Conservation (phyloP, 2,113 vertebrate genomes). For the Geococcyx californianus region DNA sequence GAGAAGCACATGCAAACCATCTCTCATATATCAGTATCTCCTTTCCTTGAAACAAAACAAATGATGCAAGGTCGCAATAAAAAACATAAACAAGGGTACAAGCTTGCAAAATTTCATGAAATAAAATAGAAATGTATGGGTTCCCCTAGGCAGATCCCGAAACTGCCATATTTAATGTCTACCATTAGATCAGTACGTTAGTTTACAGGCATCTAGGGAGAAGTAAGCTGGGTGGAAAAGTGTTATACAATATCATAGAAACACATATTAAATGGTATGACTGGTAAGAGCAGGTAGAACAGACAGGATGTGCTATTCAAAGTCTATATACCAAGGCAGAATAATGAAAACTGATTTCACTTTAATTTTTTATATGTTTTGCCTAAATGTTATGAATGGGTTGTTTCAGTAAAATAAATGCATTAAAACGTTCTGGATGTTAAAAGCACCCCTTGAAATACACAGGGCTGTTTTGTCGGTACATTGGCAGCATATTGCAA, state of each 20-base stretch:
- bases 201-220: neutral
- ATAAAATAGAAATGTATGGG: constrained; percentile 29
- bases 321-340: neutral
- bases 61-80: neutral
- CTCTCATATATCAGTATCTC: neutral
- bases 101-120: constrained; percentile 9
- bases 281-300: neutral
- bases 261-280: neutral
- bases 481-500: neutral
- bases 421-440: neutral
- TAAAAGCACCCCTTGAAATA: neutral
- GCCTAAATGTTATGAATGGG: neutral
- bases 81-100: neutral
- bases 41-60: constrained; percentile 15
- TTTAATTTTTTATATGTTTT: neutral
- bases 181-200: neutral
- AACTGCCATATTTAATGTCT: neutral
- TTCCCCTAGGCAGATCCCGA: neutral
- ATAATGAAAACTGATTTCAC: neutral
- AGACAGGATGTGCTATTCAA: neutral
- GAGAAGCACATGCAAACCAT: neutral
- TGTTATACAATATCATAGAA: neutral
- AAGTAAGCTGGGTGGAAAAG: neutral
- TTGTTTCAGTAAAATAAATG: neutral
- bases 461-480: neutral